These are phyloP conservation scores for Ctenochaetus hawaiiensis DNA, from an alignment of 2,797 vertebrate species.

Conservation along the genomic window DNA sequence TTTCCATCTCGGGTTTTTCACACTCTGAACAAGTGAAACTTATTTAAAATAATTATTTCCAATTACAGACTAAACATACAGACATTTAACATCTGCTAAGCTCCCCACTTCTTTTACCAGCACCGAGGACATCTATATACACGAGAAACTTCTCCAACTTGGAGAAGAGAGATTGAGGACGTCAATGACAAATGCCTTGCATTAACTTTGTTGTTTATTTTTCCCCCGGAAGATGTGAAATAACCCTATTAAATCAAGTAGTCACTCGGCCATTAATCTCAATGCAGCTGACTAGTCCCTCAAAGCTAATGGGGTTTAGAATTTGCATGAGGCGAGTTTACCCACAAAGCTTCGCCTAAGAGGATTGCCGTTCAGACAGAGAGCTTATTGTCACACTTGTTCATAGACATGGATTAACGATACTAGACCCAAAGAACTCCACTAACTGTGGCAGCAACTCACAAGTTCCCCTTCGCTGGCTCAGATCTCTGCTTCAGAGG, in stretches of 20 bases:
- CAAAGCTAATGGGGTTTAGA: conserved; percentile 90
- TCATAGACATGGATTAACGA: conserved; percentile 86
- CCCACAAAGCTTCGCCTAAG: conserved; percentile 87
- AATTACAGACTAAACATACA: conserved; percentile 2
- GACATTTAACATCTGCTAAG: conserved; percentile 36
- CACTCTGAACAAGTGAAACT: conserved; percentile 35
- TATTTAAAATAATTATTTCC: conserved; percentile 40
- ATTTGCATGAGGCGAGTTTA: conserved; percentile 89
- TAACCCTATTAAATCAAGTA: conserved; percentile 90
- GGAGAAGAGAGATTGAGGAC: conserved; percentile 75
- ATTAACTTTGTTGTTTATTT: conserved; percentile 90
- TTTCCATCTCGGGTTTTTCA: conserved; percentile 38
- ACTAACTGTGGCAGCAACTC: conserved; percentile 71
- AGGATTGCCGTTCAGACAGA: conserved; percentile 88
- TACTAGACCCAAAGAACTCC: conserved; percentile 74
- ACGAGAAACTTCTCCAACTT: conserved; percentile 76
- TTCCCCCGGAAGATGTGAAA: conserved; percentile 84
- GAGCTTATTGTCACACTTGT: conserved; percentile 87
- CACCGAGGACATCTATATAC: conserved; percentile 47
- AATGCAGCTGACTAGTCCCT: conserved; percentile 87
- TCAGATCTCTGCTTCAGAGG: conserved; percentile 50
- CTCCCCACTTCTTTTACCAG: conserved; percentile 19
- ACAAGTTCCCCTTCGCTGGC: conserved; percentile 57
- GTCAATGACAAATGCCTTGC: conserved; percentile 87
- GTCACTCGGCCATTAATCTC: conserved; percentile 88